Conservation (phyloP, 2,888 invertebrate species). For the Mythimna albipuncta region DNA sequence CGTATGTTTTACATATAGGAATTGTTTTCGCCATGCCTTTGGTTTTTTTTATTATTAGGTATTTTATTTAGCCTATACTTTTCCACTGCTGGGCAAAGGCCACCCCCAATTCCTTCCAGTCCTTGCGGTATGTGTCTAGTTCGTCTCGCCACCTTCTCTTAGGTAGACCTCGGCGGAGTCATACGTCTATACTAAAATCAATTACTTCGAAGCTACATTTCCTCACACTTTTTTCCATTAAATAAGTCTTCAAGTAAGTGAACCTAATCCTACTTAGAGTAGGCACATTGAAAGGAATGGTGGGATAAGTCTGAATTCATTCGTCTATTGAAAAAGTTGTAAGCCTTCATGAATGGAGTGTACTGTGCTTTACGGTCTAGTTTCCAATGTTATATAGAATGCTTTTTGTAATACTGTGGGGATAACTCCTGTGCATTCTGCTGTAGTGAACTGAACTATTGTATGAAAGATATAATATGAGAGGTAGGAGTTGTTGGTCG, state of each 20-base stretch:
- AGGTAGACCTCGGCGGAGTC: too few relatives aligned
- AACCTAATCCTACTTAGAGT: background rate
- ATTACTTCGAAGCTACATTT: too few relatives aligned
- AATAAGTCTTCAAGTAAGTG: background rate
- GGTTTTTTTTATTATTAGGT: too few relatives aligned
- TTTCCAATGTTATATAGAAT: slow-evolving; percentile 2
- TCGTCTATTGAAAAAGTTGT: slow-evolving; percentile 25
- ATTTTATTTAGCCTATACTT: too few relatives aligned
- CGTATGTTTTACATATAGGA: slow-evolving; percentile 17
- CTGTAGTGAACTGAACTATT: background rate
- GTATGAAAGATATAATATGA: background rate
- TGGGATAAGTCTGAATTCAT: background rate
- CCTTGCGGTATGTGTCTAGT: too few relatives aligned
- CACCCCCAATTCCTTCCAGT: too few relatives aligned
- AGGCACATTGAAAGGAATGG: background rate
- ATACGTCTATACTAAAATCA: too few relatives aligned
- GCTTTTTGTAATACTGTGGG: background rate
- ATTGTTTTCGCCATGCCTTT: slow-evolving; percentile 15
- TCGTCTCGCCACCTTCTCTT: too few relatives aligned
- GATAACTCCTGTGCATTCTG: slow-evolving; percentile 3
- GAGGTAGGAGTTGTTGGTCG: too few relatives aligned
- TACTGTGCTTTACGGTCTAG: slow-evolving; percentile 12
- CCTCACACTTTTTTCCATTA: too few relatives aligned
- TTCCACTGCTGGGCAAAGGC: too few relatives aligned
- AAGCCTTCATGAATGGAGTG: slow-evolving; percentile 4